phyloP scores from a whole-genome alignment of 2,888 invertebrate species.

The Lacanobia oleracea region DNA sequence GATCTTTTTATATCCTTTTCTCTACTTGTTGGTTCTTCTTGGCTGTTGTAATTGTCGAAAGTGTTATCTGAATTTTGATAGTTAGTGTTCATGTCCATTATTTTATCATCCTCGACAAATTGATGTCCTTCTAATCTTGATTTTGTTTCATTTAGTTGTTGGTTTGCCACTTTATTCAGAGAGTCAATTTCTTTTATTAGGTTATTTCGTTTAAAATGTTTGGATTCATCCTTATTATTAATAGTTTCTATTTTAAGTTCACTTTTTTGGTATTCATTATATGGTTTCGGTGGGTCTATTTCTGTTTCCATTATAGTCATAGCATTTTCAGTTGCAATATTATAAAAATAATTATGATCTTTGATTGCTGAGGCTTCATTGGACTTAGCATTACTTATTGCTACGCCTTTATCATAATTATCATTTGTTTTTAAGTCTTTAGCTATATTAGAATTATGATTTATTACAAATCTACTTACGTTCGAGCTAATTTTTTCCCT shows the following conservation, averaged over 20 bases:
- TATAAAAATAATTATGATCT: slow-evolving; percentile 13
- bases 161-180: slow-evolving; percentile 38
- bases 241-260: not conserved
- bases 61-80: slow-evolving; percentile 19
- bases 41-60: slow-evolving; percentile 9
- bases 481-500: not conserved
- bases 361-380: not conserved
- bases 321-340: not conserved
- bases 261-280: slow-evolving; percentile 1
- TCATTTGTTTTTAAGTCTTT: not conserved
- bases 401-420: not conserved
- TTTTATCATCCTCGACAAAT: not conserved
- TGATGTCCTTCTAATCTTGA: slow-evolving; percentile 2
- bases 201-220: slow-evolving; percentile 25
- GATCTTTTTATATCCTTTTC: slow-evolving; percentile 44
- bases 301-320: slow-evolving; percentile 13
- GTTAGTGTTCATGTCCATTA: slow-evolving; percentile 3
- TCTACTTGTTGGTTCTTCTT: slow-evolving; percentile 8
- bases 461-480: not conserved
- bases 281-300: slow-evolving; percentile 7
- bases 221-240: slow-evolving; percentile 8
- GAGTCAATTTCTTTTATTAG: slow-evolving; percentile 48
- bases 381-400: not conserved
- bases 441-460: not conserved
- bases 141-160: slow-evolving; percentile 44